phyloP scores from a whole-genome alignment of 2,888 invertebrate genomes.

The Piscicola geometra region DNA sequence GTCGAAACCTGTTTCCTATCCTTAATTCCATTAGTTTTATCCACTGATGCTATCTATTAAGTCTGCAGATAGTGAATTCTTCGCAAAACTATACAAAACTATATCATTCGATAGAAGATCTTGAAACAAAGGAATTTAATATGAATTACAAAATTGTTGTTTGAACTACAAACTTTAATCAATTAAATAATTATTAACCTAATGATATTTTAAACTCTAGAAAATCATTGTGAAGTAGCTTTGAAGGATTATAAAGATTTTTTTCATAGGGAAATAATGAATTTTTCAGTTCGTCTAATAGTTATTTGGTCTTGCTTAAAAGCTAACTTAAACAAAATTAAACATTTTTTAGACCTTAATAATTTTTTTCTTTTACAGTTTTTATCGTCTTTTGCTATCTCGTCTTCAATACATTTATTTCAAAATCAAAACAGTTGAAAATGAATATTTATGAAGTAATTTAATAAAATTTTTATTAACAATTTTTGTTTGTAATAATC shows the following conservation, averaged over 20 bases:
- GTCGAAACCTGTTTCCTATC: conserved; percentile 87
- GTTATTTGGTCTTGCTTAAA: neutral
- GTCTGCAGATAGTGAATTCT: neutral
- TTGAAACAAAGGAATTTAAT: conserved; percentile 1
- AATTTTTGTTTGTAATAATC: neutral
- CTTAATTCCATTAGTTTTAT: conserved; percentile 52
- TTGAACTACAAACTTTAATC: neutral
- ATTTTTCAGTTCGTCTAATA: neutral
- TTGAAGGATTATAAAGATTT: neutral
- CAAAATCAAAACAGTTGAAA: conserved; percentile 12
- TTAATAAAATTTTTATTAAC: too few species aligned
- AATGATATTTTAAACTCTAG: neutral
- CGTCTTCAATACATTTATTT: too few species aligned
- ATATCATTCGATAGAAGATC: neutral
- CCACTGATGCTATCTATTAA: neutral
- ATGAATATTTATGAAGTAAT: conserved; percentile 22
- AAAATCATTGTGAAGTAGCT: neutral
- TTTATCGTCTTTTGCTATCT: too few species aligned
- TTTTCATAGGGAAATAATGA: neutral
- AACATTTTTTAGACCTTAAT: neutral
- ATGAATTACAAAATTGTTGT: neutral
- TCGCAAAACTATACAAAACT: neutral
- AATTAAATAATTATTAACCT: neutral
- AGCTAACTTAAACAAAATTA: neutral
- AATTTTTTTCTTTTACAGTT: too few species aligned